Percentiles rank a stretch among this genome's conserved stretches.
Conservation (phyloP, 2,797 vertebrate genomes). For the Myotis planiceps region DNA sequence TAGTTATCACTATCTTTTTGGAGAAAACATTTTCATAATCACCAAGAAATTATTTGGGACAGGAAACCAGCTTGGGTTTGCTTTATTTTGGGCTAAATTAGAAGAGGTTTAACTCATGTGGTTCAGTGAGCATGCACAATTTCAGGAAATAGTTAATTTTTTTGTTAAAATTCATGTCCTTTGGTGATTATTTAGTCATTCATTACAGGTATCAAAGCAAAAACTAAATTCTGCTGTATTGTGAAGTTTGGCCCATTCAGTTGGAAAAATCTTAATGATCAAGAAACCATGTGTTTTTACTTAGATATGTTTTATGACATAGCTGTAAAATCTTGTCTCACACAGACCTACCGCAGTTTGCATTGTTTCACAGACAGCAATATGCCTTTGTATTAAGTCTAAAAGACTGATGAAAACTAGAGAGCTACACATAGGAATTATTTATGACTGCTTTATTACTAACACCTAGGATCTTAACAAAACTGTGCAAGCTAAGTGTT, state of each 20-base stretch:
- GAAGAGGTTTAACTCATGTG: constrained; percentile 45
- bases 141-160: constrained; percentile 82
- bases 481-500: neutral
- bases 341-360: constrained; percentile 86
- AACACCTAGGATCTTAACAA: neutral
- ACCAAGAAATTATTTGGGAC: neutral
- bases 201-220: constrained; percentile 85
- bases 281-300: constrained; percentile 88
- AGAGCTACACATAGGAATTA: constrained; percentile 65
- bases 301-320: constrained; percentile 87
- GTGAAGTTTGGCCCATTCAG: constrained; percentile 84
- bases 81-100: constrained; percentile 48
- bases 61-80: neutral
- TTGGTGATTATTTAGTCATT: constrained; percentile 80
- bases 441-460: constrained; percentile 62
- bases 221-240: constrained; percentile 81
- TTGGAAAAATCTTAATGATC: constrained; percentile 86
- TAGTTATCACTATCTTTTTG: neutral
- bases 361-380: constrained; percentile 84
- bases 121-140: neutral
- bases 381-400: constrained; percentile 77
- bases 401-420: constrained; percentile 71
- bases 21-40: neutral
- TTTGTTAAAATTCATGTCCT: constrained; percentile 75
- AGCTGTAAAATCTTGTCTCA: constrained; percentile 85